Evolutionary conservation across 2,113 vertebrate genomes (phyloP).

Genomic region (Nibea coibor): DNA sequence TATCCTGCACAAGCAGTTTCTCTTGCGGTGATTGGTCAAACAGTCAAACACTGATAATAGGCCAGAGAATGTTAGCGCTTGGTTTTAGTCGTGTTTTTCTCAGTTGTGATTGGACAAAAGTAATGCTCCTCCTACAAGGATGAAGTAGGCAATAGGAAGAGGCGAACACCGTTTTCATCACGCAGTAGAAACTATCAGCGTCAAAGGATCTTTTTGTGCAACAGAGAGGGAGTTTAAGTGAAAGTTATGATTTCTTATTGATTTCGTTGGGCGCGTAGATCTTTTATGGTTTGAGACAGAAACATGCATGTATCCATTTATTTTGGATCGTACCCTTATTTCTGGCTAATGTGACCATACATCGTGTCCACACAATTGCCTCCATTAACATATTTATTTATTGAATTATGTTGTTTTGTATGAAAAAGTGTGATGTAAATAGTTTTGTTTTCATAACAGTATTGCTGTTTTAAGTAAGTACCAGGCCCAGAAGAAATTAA

Average conservation of each 20-base stretch:
- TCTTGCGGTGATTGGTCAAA: conserved; percentile 75
- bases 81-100: conserved; percentile 42
- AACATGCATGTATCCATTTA: not conserved
- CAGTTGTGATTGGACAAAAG: conserved; percentile 60
- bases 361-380: not conserved
- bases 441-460: not conserved
- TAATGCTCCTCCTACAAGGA: conserved; percentile 46
- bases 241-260: conserved; percentile 28
- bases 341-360: not conserved
- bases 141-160: conserved; percentile 11
- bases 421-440: not conserved
- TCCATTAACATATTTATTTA: not conserved
- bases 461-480: not conserved
- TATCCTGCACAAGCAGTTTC: conserved; percentile 76
- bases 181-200: conserved; percentile 16
- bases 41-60: conserved; percentile 63
- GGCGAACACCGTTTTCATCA: conserved; percentile 11
- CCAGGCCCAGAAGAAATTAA: not conserved
- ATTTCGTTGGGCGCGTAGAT: not conserved
- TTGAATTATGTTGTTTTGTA: not conserved
- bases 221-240: conserved; percentile 1
- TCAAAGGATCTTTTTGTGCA: conserved; percentile 7
- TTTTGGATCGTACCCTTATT: not conserved
- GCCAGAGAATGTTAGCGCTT: conserved; percentile 31
- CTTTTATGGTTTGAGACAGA: not conserved